Evolutionary conservation across 2,113 vertebrate species (phyloP).

Genomic region (Sander vitreus): DNA sequence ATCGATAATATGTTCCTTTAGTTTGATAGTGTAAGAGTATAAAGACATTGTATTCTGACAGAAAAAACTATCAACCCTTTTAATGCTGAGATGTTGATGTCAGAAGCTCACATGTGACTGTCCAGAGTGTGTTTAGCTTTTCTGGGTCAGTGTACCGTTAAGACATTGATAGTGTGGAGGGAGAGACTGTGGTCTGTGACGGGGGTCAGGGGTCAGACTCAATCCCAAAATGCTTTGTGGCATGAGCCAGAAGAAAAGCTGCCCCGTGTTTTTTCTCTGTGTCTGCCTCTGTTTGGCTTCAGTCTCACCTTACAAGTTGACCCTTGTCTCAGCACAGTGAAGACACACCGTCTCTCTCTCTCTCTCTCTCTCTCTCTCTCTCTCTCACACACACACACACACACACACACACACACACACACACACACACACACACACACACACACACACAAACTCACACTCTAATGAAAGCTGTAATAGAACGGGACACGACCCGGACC

Average conservation of each 20-base stretch:
- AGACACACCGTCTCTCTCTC: not conserved
- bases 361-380: not conserved
- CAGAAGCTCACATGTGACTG: not conserved
- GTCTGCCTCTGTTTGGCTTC: slow-evolving; percentile 42
- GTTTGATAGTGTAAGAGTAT: too few relatives aligned
- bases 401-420: slow-evolving; percentile 6
- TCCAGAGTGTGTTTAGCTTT: not conserved
- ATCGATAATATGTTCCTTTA: too few relatives aligned
- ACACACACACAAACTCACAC: not conserved
- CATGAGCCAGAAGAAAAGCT: slow-evolving; percentile 10
- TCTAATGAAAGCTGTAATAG: not conserved
- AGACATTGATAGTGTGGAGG: not conserved
- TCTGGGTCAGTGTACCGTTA: not conserved
- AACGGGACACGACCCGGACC: too few relatives aligned
- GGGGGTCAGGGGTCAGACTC: slow-evolving; percentile 21
- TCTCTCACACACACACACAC: not conserved
- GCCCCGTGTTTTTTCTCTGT: slow-evolving; percentile 21
- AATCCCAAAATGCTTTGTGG: slow-evolving; percentile 52
- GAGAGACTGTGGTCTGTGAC: not conserved
- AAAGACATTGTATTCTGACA: not conserved
- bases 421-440: not conserved
- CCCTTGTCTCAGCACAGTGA: slow-evolving; percentile 20
- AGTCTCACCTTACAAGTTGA: slow-evolving; percentile 55
- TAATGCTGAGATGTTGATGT: not conserved
- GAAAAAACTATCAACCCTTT: not conserved